Evolutionary conservation across 2,113 vertebrate species (phyloP).

Genomic region (Mesitornis unicolor): DNA sequence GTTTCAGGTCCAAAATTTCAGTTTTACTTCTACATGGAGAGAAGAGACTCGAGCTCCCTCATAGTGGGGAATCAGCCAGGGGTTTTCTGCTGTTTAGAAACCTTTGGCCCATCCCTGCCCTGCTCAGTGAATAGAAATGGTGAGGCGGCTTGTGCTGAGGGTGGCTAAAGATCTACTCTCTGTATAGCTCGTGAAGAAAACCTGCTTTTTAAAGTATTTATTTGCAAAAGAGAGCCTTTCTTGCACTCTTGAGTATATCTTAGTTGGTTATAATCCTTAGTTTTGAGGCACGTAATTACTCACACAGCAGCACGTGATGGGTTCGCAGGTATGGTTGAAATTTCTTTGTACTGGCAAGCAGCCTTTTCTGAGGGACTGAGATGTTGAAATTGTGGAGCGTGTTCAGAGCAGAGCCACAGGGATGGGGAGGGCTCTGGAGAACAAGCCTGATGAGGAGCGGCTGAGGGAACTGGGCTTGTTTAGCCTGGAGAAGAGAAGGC

Average conservation of each 20-base stretch:
- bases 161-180: neutral
- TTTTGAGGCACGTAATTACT: conserved; percentile 15
- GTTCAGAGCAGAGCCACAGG: too few relatives aligned
- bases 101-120: neutral
- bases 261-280: conserved; percentile 30
- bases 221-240: neutral
- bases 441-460: too few relatives aligned
- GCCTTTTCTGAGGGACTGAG: neutral
- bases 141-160: neutral
- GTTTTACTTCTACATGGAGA: neutral
- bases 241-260: neutral
- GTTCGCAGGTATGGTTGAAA: neutral
- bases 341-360: neutral
- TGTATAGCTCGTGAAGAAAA: neutral
- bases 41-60: neutral
- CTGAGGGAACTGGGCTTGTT: too few relatives aligned
- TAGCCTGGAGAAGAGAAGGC: too few relatives aligned
- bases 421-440: too few relatives aligned
- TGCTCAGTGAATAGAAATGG: neutral
- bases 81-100: conserved; percentile 2
- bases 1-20: conserved; percentile 11
- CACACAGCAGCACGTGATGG: neutral
- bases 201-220: conserved; percentile 3
- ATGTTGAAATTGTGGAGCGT: too few relatives aligned
- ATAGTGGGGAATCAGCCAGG: neutral